A percentile compares a stretch with the other conserved stretches of the same genome.
Evolutionary conservation across 2,113 vertebrate genomes (phyloP).

Genomic region (Chaetodon trifascialis): DNA sequence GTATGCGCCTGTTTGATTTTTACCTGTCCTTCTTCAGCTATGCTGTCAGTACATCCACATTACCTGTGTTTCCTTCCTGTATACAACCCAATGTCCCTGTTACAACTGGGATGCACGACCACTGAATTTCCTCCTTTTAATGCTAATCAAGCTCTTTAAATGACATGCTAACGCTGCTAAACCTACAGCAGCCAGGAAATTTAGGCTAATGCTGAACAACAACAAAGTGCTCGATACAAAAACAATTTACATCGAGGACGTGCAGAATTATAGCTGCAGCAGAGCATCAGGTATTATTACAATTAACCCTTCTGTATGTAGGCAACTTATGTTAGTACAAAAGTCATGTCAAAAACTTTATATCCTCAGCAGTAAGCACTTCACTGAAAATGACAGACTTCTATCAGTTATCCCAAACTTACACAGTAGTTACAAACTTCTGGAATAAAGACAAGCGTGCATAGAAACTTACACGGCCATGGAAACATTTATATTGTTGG

Average conservation of each 20-base stretch:
- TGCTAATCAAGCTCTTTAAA: not conserved
- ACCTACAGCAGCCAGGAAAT: not conserved
- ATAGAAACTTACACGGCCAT: conserved; percentile 51
- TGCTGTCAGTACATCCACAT: not conserved
- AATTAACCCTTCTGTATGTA: not conserved
- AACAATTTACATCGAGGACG: too few species aligned
- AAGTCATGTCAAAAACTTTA: conserved; percentile 7
- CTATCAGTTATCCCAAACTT: not conserved
- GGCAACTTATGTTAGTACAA: conserved; percentile 3
- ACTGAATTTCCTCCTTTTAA: conserved; percentile 8
- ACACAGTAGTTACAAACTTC: not conserved
- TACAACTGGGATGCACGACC: not conserved
- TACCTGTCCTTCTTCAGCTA: not conserved
- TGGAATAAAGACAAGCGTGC: not conserved
- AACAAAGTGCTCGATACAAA: not conserved
- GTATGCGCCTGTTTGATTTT: not conserved
- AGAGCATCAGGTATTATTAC: not conserved
- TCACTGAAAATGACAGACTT: not conserved
- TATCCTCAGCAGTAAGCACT: not conserved
- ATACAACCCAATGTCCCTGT: not conserved
- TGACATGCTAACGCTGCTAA: not conserved
- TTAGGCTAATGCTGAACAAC: not conserved
- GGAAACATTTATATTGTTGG: conserved; percentile 38
- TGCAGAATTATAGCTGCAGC: not conserved
- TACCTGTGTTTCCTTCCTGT: not conserved